These are phyloP conservation scores for Platycnemis pennipes DNA, from an alignment of 2,888 invertebrate species.

Conservation along the genomic window DNA sequence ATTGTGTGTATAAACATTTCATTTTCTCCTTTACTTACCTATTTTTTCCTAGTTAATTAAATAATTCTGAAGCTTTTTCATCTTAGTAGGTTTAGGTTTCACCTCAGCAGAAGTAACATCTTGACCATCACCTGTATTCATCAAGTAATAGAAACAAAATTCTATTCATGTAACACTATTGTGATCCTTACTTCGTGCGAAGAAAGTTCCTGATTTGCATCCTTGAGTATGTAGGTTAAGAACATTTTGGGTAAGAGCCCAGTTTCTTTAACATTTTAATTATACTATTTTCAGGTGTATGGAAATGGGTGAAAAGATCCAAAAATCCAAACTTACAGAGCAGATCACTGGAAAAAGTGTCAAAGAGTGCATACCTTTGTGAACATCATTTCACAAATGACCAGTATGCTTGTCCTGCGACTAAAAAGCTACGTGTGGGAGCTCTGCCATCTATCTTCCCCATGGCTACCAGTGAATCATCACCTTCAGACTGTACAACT, in stretches of 20 bases:
- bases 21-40: not conserved
- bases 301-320: no score
- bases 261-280: not conserved
- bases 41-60: not conserved
- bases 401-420: no score
- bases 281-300: not conserved
- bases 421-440: no score
- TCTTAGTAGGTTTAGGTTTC: not conserved
- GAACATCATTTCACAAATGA: no score
- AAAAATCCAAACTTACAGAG: no score
- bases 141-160: not conserved
- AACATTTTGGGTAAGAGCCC: not conserved
- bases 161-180: not conserved
- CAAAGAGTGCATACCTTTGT: no score
- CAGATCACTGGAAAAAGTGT: no score
- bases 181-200: not conserved
- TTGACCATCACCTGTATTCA: not conserved
- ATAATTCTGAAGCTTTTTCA: not conserved
- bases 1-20: not conserved
- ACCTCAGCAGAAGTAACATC: not conserved
- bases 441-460: no score
- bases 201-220: not conserved
- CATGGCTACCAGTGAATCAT: no score
- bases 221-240: slow-evolving; percentile 1
- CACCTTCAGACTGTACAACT: no score